Conservation (phyloP, 2,797 vertebrate species). For the Dendrocincla fuliginosa region DNA sequence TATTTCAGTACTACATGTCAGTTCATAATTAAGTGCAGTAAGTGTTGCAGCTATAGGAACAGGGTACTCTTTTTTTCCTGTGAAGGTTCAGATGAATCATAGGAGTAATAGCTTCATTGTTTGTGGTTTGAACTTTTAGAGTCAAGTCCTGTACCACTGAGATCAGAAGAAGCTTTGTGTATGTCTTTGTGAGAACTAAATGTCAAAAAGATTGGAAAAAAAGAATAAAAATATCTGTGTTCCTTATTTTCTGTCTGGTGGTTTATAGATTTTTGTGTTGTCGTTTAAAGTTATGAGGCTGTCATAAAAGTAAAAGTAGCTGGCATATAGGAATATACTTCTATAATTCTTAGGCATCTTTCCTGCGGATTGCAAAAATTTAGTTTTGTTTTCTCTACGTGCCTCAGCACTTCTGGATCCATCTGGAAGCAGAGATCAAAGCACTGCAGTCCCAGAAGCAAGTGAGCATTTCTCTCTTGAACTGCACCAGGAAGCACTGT, state of each 20-base stretch:
- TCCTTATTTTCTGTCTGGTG: not conserved
- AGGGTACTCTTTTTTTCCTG: not conserved
- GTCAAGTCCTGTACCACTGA: not conserved
- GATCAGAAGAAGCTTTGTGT: not conserved
- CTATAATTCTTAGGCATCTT: constrained; percentile 3
- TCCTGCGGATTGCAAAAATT: not conserved
- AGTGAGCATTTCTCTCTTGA: constrained; percentile 23
- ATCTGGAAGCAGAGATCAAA: constrained; percentile 63
- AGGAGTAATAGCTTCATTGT: not conserved
- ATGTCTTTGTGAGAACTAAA: not conserved
- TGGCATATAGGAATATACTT: not conserved
- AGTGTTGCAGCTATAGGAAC: not conserved
- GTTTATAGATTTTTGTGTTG: not conserved
- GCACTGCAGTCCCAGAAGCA: not conserved
- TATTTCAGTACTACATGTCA: not conserved
- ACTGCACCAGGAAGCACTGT: constrained; percentile 3
- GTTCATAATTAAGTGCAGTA: not conserved
- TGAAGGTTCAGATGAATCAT: not conserved
- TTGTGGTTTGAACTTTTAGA: constrained; percentile 29
- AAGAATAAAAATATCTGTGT: not conserved
- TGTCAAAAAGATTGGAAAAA: not conserved
- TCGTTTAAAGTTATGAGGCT: not conserved
- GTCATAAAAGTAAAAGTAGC: not conserved
- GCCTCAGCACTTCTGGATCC: constrained; percentile 29
- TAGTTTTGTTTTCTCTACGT: constrained; percentile 33